Conservation (phyloP, 2,888 invertebrate species). For the Acrobasis consociella region DNA sequence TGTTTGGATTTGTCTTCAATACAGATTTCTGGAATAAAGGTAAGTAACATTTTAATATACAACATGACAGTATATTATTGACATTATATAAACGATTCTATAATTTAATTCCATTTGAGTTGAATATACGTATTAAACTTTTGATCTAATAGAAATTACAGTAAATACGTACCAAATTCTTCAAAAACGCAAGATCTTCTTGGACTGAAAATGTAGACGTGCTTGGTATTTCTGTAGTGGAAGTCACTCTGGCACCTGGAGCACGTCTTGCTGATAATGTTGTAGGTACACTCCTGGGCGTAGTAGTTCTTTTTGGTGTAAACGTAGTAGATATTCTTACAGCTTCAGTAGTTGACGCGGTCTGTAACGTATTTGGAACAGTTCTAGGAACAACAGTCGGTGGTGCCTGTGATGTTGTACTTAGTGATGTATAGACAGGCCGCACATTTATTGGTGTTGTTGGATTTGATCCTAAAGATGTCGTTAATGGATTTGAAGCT, state of each 20-base stretch:
- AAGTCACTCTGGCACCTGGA: slow-evolving; percentile 45
- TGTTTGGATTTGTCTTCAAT: slow-evolving; percentile 60
- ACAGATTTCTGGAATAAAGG: slow-evolving; percentile 71
- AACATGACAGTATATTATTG: background rate
- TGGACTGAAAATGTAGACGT: slow-evolving; percentile 75
- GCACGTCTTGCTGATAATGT: slow-evolving; percentile 47
- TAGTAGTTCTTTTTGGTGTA: slow-evolving; percentile 55
- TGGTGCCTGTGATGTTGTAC: slow-evolving; percentile 48
- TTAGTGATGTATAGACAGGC: slow-evolving; percentile 58
- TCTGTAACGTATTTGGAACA: slow-evolving; percentile 61
- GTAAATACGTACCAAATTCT: slow-evolving; percentile 79
- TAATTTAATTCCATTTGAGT: too few relatives aligned
- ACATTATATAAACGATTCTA: too few relatives aligned
- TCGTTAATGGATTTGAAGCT: slow-evolving; percentile 66
- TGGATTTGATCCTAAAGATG: slow-evolving; percentile 62
- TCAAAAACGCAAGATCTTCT: slow-evolving; percentile 83
- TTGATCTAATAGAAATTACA: background rate
- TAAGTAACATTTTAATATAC: background rate
- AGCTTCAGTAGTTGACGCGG: slow-evolving; percentile 50
- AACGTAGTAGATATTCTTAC: slow-evolving; percentile 70
- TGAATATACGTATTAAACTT: background rate
- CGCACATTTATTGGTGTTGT: slow-evolving; percentile 64
- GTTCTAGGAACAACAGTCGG: slow-evolving; percentile 56
- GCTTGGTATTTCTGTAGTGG: slow-evolving; percentile 70
- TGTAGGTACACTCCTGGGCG: slow-evolving; percentile 44